phyloP scores from a whole-genome alignment of 2,888 invertebrate species.

The Mesorhabditis sp. region DNA sequence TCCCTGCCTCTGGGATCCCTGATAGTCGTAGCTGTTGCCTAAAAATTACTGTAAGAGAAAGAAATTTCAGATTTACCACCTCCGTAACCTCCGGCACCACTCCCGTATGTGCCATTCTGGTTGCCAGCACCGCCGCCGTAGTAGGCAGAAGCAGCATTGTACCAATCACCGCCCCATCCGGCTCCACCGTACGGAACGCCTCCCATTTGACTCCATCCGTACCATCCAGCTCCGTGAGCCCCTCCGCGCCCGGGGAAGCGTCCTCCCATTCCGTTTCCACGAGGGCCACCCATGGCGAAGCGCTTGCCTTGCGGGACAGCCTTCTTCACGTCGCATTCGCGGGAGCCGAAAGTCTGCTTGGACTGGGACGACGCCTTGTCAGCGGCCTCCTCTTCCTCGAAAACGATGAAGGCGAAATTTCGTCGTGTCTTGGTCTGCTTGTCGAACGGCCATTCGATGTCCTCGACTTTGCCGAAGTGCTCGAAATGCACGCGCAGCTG shows the following conservation, averaged over 20 bases:
- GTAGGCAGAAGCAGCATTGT: conserved; percentile 29
- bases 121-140: conserved; percentile 14
- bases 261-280: conserved; percentile 26
- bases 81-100: not conserved
- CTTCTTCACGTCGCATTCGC: conserved; percentile 59
- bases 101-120: conserved; percentile 12
- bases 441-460: conserved; percentile 57
- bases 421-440: conserved; percentile 51
- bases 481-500: conserved; percentile 56
- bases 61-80: not conserved
- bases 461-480: conserved; percentile 57
- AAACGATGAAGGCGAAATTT: conserved; percentile 59
- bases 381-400: conserved; percentile 57
- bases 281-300: conserved; percentile 24
- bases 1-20: not conserved
- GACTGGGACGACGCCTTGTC: conserved; percentile 50
- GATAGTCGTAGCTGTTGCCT: conserved; percentile 1
- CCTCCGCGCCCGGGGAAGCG: conserved; percentile 21
- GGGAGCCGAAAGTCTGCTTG: conserved; percentile 55
- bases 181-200: conserved; percentile 41
- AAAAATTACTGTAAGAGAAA: not conserved
- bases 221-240: conserved; percentile 30
- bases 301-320: conserved; percentile 56
- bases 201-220: conserved; percentile 42
- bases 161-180: conserved; percentile 43